These are phyloP conservation scores for Decapterus maruadsi DNA, from an alignment of 2,797 vertebrate genomes.

Conservation along the genomic window DNA sequence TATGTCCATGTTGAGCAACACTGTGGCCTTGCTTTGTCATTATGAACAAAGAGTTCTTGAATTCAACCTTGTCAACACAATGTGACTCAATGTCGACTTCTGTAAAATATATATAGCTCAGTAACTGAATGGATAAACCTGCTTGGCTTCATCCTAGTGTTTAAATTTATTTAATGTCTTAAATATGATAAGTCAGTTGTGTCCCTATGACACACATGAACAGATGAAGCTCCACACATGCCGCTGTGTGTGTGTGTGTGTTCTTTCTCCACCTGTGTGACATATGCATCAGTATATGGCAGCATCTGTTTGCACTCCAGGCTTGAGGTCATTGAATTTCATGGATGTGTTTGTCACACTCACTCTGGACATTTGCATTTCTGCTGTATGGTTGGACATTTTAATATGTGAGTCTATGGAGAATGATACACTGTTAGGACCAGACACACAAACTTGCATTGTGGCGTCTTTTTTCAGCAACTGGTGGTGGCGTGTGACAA, in stretches of 20 bases:
- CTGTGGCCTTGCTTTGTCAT: too few species aligned
- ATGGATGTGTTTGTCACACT: background rate
- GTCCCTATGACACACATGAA: slow-evolving; percentile 40
- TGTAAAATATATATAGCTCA: background rate
- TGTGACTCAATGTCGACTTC: background rate
- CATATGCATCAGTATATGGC: background rate
- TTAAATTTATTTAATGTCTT: background rate
- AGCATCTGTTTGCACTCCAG: background rate
- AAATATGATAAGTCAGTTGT: background rate
- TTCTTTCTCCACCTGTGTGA: background rate
- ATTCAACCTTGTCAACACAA: background rate
- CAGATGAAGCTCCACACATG: slow-evolving; percentile 25
- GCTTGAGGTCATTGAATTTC: background rate
- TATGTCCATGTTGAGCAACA: too few species aligned
- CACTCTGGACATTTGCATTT: too few species aligned
- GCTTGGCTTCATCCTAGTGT: background rate
- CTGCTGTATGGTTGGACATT: too few species aligned
- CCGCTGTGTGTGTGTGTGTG: slow-evolving; percentile 1
- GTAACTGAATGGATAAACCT: background rate
- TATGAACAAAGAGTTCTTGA: too few species aligned
- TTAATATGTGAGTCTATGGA: too few species aligned
- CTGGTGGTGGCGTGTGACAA: too few species aligned
- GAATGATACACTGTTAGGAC: too few species aligned
- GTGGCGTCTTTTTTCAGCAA: too few species aligned
- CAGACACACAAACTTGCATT: too few species aligned